Conservation (phyloP, 2,113 vertebrate genomes). For the Electrona antarctica region DNA sequence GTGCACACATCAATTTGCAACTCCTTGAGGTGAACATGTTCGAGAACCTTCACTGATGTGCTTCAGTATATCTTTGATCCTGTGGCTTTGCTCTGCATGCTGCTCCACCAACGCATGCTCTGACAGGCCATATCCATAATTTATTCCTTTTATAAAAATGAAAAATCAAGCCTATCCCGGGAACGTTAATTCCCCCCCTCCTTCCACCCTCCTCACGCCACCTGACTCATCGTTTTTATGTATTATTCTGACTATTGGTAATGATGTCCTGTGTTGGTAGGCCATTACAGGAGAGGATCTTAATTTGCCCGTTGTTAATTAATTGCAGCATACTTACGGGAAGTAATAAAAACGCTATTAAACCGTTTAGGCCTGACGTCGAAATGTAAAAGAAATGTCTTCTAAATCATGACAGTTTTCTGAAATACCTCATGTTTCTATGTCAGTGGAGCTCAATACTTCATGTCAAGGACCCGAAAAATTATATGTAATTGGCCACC, state of each 20-base stretch:
- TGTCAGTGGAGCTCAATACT: too few species aligned
- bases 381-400: too few species aligned
- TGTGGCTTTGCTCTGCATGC: conserved; percentile 54
- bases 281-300: conserved; percentile 75
- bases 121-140: conserved; percentile 66
- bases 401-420: too few species aligned
- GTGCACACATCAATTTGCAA: conserved; percentile 35
- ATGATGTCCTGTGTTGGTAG: conserved; percentile 79
- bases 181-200: conserved; percentile 59
- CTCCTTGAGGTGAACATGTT: conserved; percentile 27
- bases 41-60: neutral
- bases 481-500: too few species aligned
- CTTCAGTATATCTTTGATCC: conserved; percentile 52
- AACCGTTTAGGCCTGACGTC: too few species aligned
- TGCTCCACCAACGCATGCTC: conserved; percentile 47
- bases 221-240: conserved; percentile 67
- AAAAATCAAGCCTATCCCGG: conserved; percentile 59
- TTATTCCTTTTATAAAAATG: conserved; percentile 64
- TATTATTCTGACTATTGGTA: conserved; percentile 77
- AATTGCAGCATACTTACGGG: conserved; percentile 80
- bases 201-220: conserved; percentile 42
- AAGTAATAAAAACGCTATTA: conserved; percentile 86
- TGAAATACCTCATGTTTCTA: too few species aligned
- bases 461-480: too few species aligned
- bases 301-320: conserved; percentile 80